Conservation (phyloP, 2,113 vertebrate genomes). For the Pitta sordida region DNA sequence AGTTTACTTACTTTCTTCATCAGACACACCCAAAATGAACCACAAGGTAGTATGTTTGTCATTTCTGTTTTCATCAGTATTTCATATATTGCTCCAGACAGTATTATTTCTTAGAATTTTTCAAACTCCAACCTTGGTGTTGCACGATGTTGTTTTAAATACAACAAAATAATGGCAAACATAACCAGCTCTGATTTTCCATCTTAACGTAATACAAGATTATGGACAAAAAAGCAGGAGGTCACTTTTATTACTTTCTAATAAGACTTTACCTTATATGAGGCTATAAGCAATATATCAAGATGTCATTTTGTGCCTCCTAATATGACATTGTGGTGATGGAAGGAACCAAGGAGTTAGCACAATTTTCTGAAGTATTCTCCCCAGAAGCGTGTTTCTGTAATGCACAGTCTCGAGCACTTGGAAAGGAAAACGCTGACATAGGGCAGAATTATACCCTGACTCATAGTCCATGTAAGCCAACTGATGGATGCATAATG, state of each 20-base stretch:
- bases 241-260: conserved; percentile 71
- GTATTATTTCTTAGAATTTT: conserved; percentile 64
- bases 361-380: conserved; percentile 65
- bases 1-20: conserved; percentile 3
- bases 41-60: conserved; percentile 17
- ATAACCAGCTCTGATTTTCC: conserved; percentile 48
- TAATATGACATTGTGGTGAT: conserved; percentile 72
- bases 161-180: conserved; percentile 56
- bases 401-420: conserved; percentile 33
- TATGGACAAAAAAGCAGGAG: conserved; percentile 60
- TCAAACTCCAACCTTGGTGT: conserved; percentile 34
- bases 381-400: conserved; percentile 60
- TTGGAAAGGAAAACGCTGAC: conserved; percentile 40
- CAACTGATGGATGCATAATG: conserved; percentile 51
- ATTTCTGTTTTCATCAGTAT: conserved; percentile 20
- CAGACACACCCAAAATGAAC: not conserved
- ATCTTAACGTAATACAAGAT: conserved; percentile 45
- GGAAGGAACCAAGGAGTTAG: conserved; percentile 65
- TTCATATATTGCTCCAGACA: conserved; percentile 56
- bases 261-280: conserved; percentile 70
- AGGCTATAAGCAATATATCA: conserved; percentile 72
- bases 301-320: conserved; percentile 68
- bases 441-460: conserved; percentile 59
- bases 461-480: conserved; percentile 56
- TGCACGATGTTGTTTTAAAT: conserved; percentile 51